These are phyloP conservation scores for Rhagophthalmus giganteus DNA, from an alignment of 2,888 invertebrate genomes.

Conservation along the genomic window DNA sequence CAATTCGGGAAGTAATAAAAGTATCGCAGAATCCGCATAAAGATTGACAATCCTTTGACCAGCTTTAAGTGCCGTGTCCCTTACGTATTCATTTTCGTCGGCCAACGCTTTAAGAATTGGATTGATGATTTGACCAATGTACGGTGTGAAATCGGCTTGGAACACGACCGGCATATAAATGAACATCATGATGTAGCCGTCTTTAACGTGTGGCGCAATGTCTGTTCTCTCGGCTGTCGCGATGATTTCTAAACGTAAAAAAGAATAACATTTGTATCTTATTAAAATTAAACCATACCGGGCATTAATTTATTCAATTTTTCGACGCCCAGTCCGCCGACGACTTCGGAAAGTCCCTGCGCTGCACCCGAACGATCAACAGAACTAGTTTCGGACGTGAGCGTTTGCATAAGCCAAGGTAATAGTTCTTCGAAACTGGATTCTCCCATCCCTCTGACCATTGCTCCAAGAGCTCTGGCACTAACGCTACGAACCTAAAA, in stretches of 20 bases:
- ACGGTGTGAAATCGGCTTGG: constrained; percentile 92
- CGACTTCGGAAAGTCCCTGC: constrained; percentile 88
- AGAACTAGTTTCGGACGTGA: constrained; percentile 92
- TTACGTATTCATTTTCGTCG: constrained; percentile 97
- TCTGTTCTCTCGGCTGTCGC: constrained; percentile 90
- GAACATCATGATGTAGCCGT: constrained; percentile 99
- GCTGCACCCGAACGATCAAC: constrained; percentile 97
- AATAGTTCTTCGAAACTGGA: constrained; percentile 92
- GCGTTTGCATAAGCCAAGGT: constrained; percentile 98
- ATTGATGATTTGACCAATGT: constrained; percentile 88
- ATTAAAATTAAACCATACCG: constrained; percentile 50
- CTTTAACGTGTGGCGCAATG: constrained; percentile 95
- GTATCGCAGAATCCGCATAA: constrained; percentile 94
- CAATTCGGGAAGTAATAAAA: constrained; percentile 87
- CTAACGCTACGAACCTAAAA: constrained; percentile 86
- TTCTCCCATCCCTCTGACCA: constrained; percentile 98
- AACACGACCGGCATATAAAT: constrained; percentile 99
- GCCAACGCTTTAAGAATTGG: constrained; percentile 96
- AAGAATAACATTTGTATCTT: neutral
- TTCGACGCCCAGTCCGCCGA: constrained; percentile 92
- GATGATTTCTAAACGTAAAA: constrained; percentile 85
- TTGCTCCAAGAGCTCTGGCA: constrained; percentile 93
- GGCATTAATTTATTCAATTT: constrained; percentile 97
- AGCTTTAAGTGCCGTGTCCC: constrained; percentile 95
- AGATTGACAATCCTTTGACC: constrained; percentile 96